A percentile compares a stretch with the other conserved stretches of the same genome.
phyloP scores from a whole-genome alignment of 2,888 invertebrate genomes.

The Micropterix aruncella region DNA sequence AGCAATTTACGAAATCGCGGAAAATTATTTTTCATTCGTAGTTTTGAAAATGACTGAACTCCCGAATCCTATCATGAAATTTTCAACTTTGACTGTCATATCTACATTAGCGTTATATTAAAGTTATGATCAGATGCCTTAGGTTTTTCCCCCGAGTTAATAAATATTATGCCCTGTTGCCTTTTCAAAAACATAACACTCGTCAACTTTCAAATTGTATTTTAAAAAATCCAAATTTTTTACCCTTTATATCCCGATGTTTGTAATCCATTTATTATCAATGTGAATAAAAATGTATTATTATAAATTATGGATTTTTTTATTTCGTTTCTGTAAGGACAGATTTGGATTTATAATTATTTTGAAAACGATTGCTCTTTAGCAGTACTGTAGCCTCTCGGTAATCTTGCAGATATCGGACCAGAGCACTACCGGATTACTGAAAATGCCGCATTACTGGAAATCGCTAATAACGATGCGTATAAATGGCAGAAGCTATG shows the following conservation, averaged over 20 bases:
- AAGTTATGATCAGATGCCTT: neutral
- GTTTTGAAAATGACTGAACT: neutral
- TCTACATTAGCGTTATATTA: too few species aligned
- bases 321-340: too few species aligned
- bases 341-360: too few species aligned
- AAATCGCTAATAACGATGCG: too few species aligned
- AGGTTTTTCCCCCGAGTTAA: neutral
- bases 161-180: neutral
- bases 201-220: neutral
- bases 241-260: neutral
- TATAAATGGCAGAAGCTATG: too few species aligned
- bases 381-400: too few species aligned
- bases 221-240: neutral
- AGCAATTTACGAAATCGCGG: too few species aligned
- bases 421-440: too few species aligned
- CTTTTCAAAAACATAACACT: neutral
- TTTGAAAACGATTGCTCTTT: too few species aligned
- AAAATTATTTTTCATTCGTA: too few species aligned
- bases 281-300: neutral
- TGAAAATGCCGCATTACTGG: too few species aligned
- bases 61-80: neutral
- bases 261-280: neutral
- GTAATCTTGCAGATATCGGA: too few species aligned
- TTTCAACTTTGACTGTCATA: neutral
- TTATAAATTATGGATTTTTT: neutral